phyloP scores from a whole-genome alignment of 2,888 invertebrate species.

The Argynnis bischoffii region DNA sequence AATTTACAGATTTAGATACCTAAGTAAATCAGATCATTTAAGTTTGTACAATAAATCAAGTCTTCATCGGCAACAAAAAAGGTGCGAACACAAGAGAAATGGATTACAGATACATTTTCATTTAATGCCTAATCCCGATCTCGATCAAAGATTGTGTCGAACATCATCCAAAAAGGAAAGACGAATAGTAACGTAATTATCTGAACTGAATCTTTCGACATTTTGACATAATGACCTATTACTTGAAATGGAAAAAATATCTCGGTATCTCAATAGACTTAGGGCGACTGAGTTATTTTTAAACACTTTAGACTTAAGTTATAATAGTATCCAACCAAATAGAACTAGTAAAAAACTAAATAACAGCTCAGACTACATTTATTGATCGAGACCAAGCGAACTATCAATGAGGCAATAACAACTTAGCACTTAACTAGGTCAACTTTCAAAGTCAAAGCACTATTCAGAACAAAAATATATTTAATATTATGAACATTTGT shows the following conservation, averaged over 20 bases:
- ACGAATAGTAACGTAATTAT: slow-evolving; percentile 51
- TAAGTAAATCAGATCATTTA: too few species aligned
- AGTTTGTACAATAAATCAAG: neutral
- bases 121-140: slow-evolving; percentile 41
- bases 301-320: neutral
- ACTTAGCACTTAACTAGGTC: slow-evolving; percentile 22
- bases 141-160: slow-evolving; percentile 48
- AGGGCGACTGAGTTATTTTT: slow-evolving; percentile 23
- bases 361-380: slow-evolving; percentile 1
- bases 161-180: slow-evolving; percentile 50
- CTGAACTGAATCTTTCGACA: slow-evolving; percentile 51
- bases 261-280: slow-evolving; percentile 51
- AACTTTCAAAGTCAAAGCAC: slow-evolving; percentile 16
- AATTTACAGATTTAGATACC: too few species aligned
- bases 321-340: too few species aligned
- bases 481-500: neutral
- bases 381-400: neutral
- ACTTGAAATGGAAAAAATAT: slow-evolving; percentile 64
- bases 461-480: slow-evolving; percentile 7
- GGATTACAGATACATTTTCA: slow-evolving; percentile 29
- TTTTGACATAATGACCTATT: slow-evolving; percentile 64
- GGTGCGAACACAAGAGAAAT: slow-evolving; percentile 11
- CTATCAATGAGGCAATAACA: slow-evolving; percentile 23
- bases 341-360: neutral
- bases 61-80: slow-evolving; percentile 2